Percentiles rank a stretch among this genome's conserved stretches.
Conservation (phyloP, 2,113 vertebrate genomes). For the Octodon degus region DNA sequence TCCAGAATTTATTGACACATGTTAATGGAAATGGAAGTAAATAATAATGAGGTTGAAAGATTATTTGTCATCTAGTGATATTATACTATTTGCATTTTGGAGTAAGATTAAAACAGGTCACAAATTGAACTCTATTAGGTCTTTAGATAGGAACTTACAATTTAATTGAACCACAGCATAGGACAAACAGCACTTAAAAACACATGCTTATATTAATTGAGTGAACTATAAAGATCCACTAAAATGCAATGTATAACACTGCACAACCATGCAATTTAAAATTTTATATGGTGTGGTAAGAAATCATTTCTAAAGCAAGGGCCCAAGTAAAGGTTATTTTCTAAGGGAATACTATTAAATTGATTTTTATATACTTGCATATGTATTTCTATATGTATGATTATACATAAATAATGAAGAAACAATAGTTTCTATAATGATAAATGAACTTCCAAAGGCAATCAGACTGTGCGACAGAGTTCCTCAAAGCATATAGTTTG, state of each 20-base stretch:
- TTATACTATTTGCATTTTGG: neutral
- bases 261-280: neutral
- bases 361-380: neutral
- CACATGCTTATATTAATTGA: neutral
- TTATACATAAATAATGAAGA: neutral
- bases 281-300: neutral
- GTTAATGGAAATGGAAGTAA: slow-evolving; percentile 44
- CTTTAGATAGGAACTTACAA: neutral
- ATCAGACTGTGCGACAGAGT: neutral
- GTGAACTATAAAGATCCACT: neutral
- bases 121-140: neutral
- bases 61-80: neutral
- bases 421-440: slow-evolving; percentile 17
- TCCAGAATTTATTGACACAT: slow-evolving; percentile 8
- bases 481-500: neutral
- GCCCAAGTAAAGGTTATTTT: neutral
- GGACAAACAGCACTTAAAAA: neutral
- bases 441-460: neutral
- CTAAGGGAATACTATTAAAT: neutral
- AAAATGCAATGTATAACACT: neutral
- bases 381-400: neutral
- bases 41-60: neutral
- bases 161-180: neutral
- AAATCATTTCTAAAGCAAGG: neutral
- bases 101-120: neutral